A percentile compares a stretch with the other conserved stretches of the same genome.
These are phyloP conservation scores for Aspidoscelis tigris DNA, from an alignment of 2,113 vertebrate genomes.

Conservation along the genomic window DNA sequence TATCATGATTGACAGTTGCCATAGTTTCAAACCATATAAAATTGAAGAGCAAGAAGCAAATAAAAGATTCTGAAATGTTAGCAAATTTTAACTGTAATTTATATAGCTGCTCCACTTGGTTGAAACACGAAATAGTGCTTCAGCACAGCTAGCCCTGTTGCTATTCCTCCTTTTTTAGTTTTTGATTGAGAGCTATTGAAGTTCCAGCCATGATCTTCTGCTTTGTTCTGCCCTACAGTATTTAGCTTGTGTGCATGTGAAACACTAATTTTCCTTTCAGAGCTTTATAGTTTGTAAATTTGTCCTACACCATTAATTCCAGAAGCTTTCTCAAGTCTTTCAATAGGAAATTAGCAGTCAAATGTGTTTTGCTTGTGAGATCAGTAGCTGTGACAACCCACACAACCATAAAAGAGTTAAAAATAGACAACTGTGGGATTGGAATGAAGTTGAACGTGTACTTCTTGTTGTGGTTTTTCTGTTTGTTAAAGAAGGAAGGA, in stretches of 20 bases:
- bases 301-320: conserved; percentile 68
- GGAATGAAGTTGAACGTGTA: neutral
- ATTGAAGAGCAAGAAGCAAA: neutral
- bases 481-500: neutral
- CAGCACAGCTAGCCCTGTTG: too few species aligned
- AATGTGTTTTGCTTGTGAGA: conserved; percentile 58
- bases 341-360: conserved; percentile 67
- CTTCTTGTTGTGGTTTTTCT: neutral
- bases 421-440: conserved; percentile 55
- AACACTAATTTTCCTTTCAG: conserved; percentile 70
- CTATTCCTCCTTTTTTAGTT: conserved; percentile 2
- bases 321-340: conserved; percentile 58
- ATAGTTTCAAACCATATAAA: too few species aligned
- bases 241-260: conserved; percentile 45
- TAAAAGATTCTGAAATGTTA: neutral
- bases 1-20: neutral
- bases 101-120: neutral
- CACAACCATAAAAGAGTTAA: conserved; percentile 50
- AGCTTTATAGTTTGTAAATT: conserved; percentile 72
- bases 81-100: neutral
- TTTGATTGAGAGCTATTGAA: neutral
- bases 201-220: neutral
- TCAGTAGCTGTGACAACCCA: conserved; percentile 20
- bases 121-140: too few species aligned
- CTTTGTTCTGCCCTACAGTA: conserved; percentile 38